Base-by-base conservation (phyloP, 37 sponge, comb jelly and placozoan species). In the Agelas oroides region DNA sequence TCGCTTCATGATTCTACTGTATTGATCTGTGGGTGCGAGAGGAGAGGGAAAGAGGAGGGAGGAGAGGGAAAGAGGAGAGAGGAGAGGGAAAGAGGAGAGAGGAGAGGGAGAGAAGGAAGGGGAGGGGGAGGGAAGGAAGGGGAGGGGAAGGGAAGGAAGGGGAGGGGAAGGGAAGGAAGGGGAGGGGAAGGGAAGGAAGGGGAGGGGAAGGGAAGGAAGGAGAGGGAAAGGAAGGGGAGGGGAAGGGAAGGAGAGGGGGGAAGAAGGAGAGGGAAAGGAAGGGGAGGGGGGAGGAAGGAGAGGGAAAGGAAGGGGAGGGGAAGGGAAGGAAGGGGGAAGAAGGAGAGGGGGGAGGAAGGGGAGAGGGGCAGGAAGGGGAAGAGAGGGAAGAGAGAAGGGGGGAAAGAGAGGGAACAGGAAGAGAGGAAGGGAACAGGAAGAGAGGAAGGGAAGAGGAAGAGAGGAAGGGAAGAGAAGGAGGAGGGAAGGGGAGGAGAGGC, bases 21-120 rank as follows among this genome's bases (percentile, higher is more conserved):
- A 46, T 8, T 46, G 46, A 46, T 8, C 46, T 46, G 46, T 8
- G 46, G 3, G 46, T 8, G 8, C 8, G 46, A 46, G 46, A 46
- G n/a, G n/a, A n/a, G n/a, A n/a, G n/a, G n/a, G n/a, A n/a, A n/a
- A 18, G 18, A 23, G 23, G 28, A 38, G 28, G 41, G 52, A 38
- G 58, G 18, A 18, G n/a, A 40, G 33, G 58, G 24, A 65, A 54
- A 75, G 73, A 75, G 59, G 52, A 35, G 75, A 83, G 74, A 28
- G 72, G 33, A 61, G 37, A 72, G 40, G 82, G 37, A 72, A 33
- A 54, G n/a, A 38, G 59, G 72, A 52, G 61, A 81, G 74, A 46
- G 69, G 66, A 37, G 17, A 70, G 69, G 56, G 40, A 78, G 65
- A 25, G 65, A 63, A 65, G 21, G 65, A 57, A 59, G 25, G 76